Evolutionary conservation across 1,140 invertebrate species (phyloP).

Genomic region (Oryctes rhinoceros): DNA sequence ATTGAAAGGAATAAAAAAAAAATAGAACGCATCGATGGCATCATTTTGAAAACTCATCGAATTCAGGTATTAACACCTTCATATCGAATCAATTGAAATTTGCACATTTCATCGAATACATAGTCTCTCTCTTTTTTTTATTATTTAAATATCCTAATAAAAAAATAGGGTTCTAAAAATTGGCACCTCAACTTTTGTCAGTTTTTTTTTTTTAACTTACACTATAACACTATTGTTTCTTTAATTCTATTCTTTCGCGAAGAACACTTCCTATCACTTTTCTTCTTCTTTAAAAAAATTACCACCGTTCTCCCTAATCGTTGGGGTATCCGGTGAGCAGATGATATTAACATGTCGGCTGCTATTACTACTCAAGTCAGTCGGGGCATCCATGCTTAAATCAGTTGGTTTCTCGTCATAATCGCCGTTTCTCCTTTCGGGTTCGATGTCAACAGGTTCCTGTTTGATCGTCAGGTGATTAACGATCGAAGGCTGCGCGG

Average conservation of each 20-base stretch:
- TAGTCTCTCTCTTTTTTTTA: background rate
- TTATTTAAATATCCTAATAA: slow-evolving; percentile 22
- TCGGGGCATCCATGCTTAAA: slow-evolving; percentile 62
- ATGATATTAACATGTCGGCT: slow-evolving; percentile 57
- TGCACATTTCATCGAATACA: slow-evolving; percentile 9
- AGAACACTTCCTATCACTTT: slow-evolving; percentile 45
- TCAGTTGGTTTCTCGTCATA: slow-evolving; percentile 66
- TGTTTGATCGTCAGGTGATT: slow-evolving; percentile 54
- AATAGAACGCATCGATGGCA: slow-evolving; percentile 6
- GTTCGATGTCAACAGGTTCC: slow-evolving; percentile 53
- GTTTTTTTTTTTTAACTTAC: slow-evolving; percentile 39
- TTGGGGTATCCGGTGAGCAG: slow-evolving; percentile 58
- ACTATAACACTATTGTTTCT: slow-evolving; percentile 20
- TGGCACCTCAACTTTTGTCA: slow-evolving; percentile 44
- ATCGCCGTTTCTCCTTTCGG: slow-evolving; percentile 52
- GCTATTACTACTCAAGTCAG: slow-evolving; percentile 56
- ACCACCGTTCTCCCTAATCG: slow-evolving; percentile 43
- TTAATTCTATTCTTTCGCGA: background rate
- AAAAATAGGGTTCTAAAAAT: slow-evolving; percentile 43
- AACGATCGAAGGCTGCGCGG: slow-evolving; percentile 41
- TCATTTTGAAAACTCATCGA: slow-evolving; percentile 30
- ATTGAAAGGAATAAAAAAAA: background rate
- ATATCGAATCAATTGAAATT: background rate
- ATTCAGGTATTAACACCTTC: background rate
- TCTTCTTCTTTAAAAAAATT: slow-evolving; percentile 49